phyloP scores from a whole-genome alignment of 2,113 vertebrate species.

The Protomyctophum bolini region DNA sequence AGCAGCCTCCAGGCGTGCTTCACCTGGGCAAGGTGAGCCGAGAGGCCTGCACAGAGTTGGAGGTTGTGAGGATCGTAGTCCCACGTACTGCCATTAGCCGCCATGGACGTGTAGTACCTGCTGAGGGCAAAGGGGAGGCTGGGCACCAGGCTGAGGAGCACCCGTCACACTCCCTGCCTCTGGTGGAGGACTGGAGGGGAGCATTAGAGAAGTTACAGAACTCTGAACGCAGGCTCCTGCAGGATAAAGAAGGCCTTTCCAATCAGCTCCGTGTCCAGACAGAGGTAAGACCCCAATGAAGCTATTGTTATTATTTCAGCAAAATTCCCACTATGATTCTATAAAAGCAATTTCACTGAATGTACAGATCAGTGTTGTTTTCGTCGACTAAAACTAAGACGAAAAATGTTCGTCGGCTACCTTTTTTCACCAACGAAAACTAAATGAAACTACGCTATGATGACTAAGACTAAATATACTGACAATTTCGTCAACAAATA shows the following conservation, averaged over 20 bases:
- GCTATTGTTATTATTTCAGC: background rate
- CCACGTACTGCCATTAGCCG: conserved; percentile 89
- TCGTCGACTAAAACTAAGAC: too few species aligned
- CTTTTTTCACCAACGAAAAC: too few species aligned
- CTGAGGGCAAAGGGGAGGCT: conserved; percentile 77
- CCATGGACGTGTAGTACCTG: conserved; percentile 51
- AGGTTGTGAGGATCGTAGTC: conserved; percentile 91
- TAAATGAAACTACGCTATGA: too few species aligned
- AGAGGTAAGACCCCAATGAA: conserved; percentile 81
- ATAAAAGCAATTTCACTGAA: too few species aligned
- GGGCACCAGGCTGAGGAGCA: conserved; percentile 75
- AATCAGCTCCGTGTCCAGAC: conserved; percentile 95
- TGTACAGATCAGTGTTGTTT: too few species aligned
- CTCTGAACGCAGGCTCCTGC: conserved; percentile 90
- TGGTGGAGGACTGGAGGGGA: conserved; percentile 83
- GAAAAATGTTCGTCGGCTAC: too few species aligned
- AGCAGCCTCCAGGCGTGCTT: conserved; percentile 86
- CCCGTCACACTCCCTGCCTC: conserved; percentile 73
- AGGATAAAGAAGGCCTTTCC: conserved; percentile 94
- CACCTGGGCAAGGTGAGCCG: conserved; percentile 86
- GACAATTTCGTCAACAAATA: too few species aligned
- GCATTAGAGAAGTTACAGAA: conserved; percentile 87
- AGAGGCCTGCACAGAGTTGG: conserved; percentile 88
- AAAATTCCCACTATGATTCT: too few species aligned
- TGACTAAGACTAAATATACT: too few species aligned